These are phyloP conservation scores for Chlorodrepanis virens DNA, from an alignment of 2,113 vertebrate genomes.

Conservation along the genomic window DNA sequence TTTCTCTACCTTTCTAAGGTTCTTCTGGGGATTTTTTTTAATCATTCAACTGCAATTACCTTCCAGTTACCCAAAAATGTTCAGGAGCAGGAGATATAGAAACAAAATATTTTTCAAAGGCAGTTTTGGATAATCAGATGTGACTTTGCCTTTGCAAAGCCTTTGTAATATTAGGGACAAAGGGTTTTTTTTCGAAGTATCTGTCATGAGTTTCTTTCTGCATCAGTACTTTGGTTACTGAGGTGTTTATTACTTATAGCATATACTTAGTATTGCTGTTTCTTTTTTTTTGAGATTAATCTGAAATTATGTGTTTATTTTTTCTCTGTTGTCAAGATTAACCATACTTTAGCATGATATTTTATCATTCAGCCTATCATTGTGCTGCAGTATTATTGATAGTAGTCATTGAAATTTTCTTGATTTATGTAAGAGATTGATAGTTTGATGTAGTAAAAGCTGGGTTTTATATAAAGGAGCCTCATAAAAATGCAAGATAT, in stretches of 20 bases:
- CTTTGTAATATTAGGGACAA: neutral
- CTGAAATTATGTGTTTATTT: neutral
- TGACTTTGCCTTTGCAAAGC: neutral
- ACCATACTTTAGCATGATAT: too few species aligned
- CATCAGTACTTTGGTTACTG: neutral
- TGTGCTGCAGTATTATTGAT: neutral
- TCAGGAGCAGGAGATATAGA: neutral
- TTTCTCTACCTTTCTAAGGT: neutral
- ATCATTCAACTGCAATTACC: neutral
- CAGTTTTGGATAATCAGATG: neutral
- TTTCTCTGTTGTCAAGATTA: neutral
- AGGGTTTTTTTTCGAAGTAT: neutral
- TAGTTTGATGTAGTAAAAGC: neutral
- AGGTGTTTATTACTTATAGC: neutral
- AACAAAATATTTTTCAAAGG: neutral
- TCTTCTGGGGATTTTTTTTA: neutral
- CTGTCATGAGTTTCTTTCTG: neutral
- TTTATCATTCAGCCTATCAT: neutral
- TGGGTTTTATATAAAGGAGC: rapidly evolving
- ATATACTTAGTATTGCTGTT: neutral
- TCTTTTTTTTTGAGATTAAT: neutral
- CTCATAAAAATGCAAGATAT: neutral
- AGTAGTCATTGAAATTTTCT: neutral
- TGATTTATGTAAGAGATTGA: neutral
- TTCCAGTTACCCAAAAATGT: neutral